Conservation (phyloP, 1,140 invertebrate species). For the Heliconius melpomene region DNA sequence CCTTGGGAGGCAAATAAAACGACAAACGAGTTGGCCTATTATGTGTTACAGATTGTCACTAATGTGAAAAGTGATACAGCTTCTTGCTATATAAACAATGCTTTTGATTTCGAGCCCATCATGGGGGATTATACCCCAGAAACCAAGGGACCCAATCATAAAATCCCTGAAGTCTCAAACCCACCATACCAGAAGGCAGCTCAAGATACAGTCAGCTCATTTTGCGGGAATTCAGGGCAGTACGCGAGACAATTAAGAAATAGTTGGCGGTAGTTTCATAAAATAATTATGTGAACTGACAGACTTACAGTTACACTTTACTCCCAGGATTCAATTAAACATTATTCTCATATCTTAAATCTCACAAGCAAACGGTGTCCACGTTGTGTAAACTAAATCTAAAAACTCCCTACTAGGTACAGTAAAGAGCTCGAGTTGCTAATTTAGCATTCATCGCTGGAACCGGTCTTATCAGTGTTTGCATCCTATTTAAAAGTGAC, state of each 20-base stretch:
- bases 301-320: no score
- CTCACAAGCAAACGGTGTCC: background rate
- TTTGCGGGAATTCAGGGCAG: no score
- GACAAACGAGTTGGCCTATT: constrained; percentile 16
- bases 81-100: background rate
- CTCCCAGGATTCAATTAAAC: no score
- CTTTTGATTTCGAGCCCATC: background rate
- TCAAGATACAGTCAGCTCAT: no score
- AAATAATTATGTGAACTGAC: no score
- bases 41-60: background rate
- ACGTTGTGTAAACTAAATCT: background rate
- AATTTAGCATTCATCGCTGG: constrained; percentile 68
- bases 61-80: background rate
- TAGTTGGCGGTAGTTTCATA: no score
- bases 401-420: background rate
- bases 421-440: constrained; percentile 44
- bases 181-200: no score
- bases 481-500: constrained; percentile 74
- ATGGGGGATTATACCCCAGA: background rate
- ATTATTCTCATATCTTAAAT: background rate
- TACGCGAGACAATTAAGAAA: no score
- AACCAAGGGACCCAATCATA: no score
- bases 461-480: constrained; percentile 70
- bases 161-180: no score
- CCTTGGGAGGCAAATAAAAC: constrained; percentile 20